Base-by-base conservation (phyloP, 2,888 invertebrate species). In the Rhabditophanes sp. region DNA sequence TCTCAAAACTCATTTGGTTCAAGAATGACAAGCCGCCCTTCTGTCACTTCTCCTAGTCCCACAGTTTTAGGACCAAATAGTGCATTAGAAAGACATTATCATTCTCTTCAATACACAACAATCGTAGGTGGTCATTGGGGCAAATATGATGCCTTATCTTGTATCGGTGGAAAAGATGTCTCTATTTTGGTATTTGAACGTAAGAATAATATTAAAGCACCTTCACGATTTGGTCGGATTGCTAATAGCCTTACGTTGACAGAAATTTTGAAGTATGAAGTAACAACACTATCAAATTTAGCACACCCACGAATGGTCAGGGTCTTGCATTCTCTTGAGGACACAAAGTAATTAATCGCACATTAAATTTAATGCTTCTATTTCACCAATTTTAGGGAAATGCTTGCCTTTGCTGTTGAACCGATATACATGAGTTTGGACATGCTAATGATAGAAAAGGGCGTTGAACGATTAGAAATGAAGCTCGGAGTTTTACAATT, bases 401-500 rank as follows among this genome's bases (percentile, higher is more conserved):
- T 46, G 15, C 33, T 50, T 12, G 30, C 39, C 19, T 44, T 48
- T 26, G 46, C 43, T 2, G 35, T 28, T 7, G 48, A 50, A 35
- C 42, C 43, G 21, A 35, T 48, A 9, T 32, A 35, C 26, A 26
- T 35, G 19, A 49, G 53, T 8, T 35, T 61, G 19, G 59, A 60
- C 33, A 21, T 48, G 19, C 30, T 33, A 4, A 46, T 56, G 2
- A 42, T 42, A 5, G 50, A 45, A 16, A 46, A 48, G n/a, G 37
- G 39, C 8, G 28, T 62, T 21, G 61, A 59, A 28, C 44, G 43
- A 26, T 38, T 62, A 11, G 61, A 61, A 31, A 53, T 56, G 39
- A 62, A 62, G 38, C 37, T 56, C 4, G 61, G 61, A 9, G 50
- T 61, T 9, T 35, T 60, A 7, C 58, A 57, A 46, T 36, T 90